Base-by-base conservation (phyloP, 2,888 invertebrate genomes). In the Miltochrista miniata region DNA sequence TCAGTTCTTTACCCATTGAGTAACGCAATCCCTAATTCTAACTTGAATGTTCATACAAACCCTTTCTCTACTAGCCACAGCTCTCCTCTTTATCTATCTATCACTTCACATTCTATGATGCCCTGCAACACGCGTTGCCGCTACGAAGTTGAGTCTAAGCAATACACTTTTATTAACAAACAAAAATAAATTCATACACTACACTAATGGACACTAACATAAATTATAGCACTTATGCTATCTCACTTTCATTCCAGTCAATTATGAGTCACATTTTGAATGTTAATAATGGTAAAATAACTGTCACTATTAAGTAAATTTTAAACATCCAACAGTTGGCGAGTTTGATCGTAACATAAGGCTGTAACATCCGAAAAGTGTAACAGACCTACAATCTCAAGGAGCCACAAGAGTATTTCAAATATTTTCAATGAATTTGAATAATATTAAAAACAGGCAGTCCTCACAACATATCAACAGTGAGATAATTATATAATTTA, bases 371-470 rank as follows among this genome's bases (percentile, higher is more conserved):
- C 36, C 37, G 15, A n/a, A 15, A 15, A 13, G 13, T 13, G 33
- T 38, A 46, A 37, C 43, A 42, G n/a, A 18, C 12, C 34, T 10
- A 40, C 36, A 45, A 34, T 7, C 7, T 37, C 0, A 7, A 12
- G 33, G 13, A 36, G 41, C 45, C 44, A 51, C 18, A n/a, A 58
- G 47, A 49, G 31, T 15, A 45, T 45, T 54, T 44, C 36, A 39
- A 36, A 51, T 51, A 51, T 15, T 55, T 57, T 48, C 52, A 61
- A 74, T 68, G 76, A 77, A 74, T 82, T 79, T 70, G 73, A 83
- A 90, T 90, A 89, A 90, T 84, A 90, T 89, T 89, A 90, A 89
- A 89, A 90, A 90, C 85, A 85, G 78, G 70, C 75, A 77, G 76
- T 74, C 59, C 64, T 66, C 68, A 64, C 70, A 74, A 79, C 75